Evolutionary conservation across 2,113 vertebrate species (phyloP).

Genomic region (Labeo rohita): DNA sequence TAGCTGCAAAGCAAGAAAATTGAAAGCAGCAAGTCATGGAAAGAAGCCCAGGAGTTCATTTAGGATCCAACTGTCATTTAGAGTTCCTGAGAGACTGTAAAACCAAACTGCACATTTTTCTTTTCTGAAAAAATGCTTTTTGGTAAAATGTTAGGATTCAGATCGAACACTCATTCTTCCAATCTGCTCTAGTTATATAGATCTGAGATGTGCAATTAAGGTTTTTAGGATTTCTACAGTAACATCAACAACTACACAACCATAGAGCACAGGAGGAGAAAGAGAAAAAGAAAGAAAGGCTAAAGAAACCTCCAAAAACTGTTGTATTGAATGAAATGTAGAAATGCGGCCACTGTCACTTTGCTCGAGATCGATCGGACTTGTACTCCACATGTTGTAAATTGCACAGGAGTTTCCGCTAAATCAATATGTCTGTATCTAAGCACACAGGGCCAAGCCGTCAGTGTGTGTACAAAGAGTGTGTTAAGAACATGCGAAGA

Average conservation of each 20-base stretch:
- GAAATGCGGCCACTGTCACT: background rate
- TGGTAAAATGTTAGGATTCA: conserved; percentile 32
- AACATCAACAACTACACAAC: background rate
- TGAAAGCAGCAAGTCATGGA: conserved; percentile 6
- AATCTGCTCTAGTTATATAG: conserved; percentile 12
- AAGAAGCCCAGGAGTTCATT: background rate
- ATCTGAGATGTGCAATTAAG: conserved; percentile 30
- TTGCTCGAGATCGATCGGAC: background rate
- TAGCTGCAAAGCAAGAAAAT: background rate
- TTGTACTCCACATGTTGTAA: conserved; percentile 17
- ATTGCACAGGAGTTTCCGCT: conserved; percentile 18
- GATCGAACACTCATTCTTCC: conserved; percentile 28
- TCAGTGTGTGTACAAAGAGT: conserved; percentile 6
- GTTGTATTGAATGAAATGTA: background rate
- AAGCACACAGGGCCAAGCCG: background rate
- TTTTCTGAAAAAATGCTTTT: background rate
- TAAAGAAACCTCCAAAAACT: background rate
- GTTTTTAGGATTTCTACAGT: background rate
- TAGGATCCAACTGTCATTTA: conserved; percentile 1
- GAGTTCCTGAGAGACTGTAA: background rate
- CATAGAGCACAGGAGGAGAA: background rate
- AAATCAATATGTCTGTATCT: conserved; percentile 43
- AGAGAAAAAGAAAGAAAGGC: background rate
- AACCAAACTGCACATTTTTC: background rate
- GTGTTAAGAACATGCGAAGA: conserved; percentile 3